These are phyloP conservation scores for Burhinus oedicnemus DNA, from an alignment of 2,113 vertebrate species.

Conservation along the genomic window DNA sequence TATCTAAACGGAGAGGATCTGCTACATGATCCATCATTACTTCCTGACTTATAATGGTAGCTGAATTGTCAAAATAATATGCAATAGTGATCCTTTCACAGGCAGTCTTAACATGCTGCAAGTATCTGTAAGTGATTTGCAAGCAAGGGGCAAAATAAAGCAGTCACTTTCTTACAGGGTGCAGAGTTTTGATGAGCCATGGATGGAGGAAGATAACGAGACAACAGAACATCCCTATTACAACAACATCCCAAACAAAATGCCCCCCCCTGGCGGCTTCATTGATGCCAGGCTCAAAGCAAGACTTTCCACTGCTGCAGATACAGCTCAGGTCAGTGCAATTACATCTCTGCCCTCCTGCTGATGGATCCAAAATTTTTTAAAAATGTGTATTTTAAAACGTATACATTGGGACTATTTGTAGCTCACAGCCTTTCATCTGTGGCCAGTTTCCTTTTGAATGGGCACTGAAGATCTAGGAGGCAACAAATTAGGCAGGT, in stretches of 20 bases:
- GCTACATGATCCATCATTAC: neutral
- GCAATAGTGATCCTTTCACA: neutral
- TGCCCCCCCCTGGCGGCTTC: constrained; percentile 87
- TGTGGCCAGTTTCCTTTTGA: neutral
- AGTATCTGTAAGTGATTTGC: neutral
- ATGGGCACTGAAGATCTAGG: neutral
- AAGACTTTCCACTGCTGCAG: constrained; percentile 70
- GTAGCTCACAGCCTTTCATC: neutral
- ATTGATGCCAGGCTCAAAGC: constrained; percentile 83
- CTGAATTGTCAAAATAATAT: neutral
- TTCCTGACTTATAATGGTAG: neutral
- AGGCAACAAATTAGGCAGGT: neutral
- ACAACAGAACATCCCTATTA: constrained; percentile 89
- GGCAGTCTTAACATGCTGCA: neutral
- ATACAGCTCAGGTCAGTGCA: constrained; percentile 79
- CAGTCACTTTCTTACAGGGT: constrained; percentile 75
- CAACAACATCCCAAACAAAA: constrained; percentile 92
- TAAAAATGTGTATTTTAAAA: neutral
- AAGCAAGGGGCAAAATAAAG: neutral
- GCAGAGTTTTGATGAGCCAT: constrained; percentile 92
- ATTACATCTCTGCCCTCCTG: neutral
- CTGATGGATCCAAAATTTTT: neutral
- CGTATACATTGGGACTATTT: neutral
- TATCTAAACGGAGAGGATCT: neutral
- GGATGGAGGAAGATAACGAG: constrained; percentile 89